These are phyloP conservation scores for Tachysurus vachellii DNA, from an alignment of 2,113 vertebrate species.

Conservation along the genomic window DNA sequence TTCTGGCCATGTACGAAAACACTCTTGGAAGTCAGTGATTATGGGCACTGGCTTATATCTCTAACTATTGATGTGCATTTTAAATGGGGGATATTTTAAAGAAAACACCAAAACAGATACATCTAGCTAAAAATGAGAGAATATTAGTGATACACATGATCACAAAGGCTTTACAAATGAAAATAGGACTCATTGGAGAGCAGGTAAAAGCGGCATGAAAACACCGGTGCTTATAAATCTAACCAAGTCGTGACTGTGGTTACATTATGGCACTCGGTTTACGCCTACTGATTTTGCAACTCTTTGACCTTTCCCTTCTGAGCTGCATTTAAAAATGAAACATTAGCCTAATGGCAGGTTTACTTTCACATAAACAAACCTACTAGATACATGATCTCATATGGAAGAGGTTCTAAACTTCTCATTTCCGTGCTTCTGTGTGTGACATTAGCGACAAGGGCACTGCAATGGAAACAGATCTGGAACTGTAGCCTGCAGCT, in stretches of 20 bases:
- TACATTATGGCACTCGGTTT: background rate
- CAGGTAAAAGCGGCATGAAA: background rate
- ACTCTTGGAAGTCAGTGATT: background rate
- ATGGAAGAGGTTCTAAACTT: background rate
- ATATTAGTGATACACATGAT: background rate
- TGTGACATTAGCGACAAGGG: background rate
- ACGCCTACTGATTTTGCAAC: background rate
- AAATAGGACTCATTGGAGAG: background rate
- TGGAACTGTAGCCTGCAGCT: constrained; percentile 1
- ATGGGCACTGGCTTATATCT: background rate
- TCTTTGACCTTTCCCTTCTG: background rate
- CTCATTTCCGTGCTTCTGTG: background rate
- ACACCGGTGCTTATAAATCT: background rate
- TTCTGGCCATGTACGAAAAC: background rate
- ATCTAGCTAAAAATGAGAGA: background rate
- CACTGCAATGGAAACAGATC: background rate
- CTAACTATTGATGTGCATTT: background rate
- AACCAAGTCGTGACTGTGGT: background rate
- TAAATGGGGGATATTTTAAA: no score
- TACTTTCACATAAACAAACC: background rate
- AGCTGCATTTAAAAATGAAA: background rate
- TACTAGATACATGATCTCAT: no score
- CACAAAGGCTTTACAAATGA: background rate
- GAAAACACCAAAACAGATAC: background rate
- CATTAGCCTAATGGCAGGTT: background rate